Evolutionary conservation across 2,888 invertebrate species (phyloP).

Genomic region (Oegoconia quadripuncta): DNA sequence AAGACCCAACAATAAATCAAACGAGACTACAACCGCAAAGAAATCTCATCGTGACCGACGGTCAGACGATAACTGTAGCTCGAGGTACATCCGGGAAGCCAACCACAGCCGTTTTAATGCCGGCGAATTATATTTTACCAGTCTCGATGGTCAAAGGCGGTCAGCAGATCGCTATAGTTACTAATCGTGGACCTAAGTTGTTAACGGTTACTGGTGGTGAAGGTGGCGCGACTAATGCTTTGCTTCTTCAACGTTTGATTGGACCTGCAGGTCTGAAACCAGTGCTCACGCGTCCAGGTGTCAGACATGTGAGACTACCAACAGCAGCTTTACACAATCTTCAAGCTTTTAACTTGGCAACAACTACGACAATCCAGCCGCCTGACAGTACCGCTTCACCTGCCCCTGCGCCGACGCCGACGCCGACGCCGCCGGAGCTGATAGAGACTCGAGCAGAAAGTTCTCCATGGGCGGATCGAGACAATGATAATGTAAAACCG

Average conservation of each 20-base stretch:
- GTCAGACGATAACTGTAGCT: slow-evolving; percentile 82
- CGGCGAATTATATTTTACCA: slow-evolving; percentile 85
- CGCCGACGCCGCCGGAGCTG: slow-evolving; percentile 56
- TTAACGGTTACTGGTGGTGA: slow-evolving; percentile 67
- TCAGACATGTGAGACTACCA: slow-evolving; percentile 73
- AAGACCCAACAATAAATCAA: slow-evolving; percentile 59
- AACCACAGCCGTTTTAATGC: slow-evolving; percentile 83
- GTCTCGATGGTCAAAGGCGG: slow-evolving; percentile 85
- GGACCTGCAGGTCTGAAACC: slow-evolving; percentile 81
- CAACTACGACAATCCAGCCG: slow-evolving; percentile 48
- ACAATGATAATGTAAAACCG: slow-evolving; percentile 47
- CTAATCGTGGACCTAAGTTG: slow-evolving; percentile 81
- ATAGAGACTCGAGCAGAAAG: slow-evolving; percentile 55
- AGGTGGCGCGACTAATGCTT: slow-evolving; percentile 78
- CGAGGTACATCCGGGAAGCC: slow-evolving; percentile 81
- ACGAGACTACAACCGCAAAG: slow-evolving; percentile 61
- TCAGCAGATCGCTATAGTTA: slow-evolving; percentile 85
- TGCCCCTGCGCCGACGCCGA: slow-evolving; percentile 30
- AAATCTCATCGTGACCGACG: slow-evolving; percentile 81
- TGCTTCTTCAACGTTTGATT: slow-evolving; percentile 83
- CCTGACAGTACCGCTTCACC: slow-evolving; percentile 58
- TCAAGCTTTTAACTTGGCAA: slow-evolving; percentile 58
- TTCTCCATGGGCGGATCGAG: slow-evolving; percentile 62
- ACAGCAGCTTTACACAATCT: slow-evolving; percentile 67
- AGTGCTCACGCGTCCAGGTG: slow-evolving; percentile 73